Conservation (phyloP, 23 tunicate genomes). For the Trididemnum nubilum region DNA sequence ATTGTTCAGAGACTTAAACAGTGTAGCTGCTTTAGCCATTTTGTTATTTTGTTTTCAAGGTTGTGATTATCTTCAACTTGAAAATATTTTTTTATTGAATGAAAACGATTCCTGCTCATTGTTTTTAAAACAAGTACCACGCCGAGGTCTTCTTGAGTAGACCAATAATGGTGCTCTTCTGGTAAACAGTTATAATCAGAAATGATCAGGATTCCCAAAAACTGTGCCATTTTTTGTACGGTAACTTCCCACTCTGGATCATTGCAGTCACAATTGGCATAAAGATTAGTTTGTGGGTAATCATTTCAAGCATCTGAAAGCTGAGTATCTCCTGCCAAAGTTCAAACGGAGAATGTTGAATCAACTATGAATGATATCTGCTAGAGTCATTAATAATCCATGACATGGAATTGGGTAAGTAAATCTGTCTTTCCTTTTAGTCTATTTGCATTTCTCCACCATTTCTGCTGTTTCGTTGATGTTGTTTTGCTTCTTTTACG, state of each 20-base stretch:
- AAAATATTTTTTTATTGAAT: conserved; percentile 6
- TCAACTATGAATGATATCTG: background rate
- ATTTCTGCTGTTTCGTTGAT: background rate
- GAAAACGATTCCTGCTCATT: background rate
- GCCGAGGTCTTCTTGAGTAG: background rate
- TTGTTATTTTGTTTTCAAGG: background rate
- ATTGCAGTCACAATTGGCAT: conserved; percentile 6
- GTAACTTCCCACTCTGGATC: background rate
- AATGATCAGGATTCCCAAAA: background rate
- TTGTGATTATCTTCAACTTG: background rate
- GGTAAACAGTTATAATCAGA: background rate
- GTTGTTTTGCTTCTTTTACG: background rate
- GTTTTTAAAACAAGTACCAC: background rate
- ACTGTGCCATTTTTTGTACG: background rate
- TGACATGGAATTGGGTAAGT: background rate
- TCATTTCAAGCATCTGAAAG: conserved; percentile 5
- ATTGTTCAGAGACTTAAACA: background rate
- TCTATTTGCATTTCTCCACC: background rate
- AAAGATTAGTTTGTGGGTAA: background rate
- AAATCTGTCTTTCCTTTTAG: background rate
- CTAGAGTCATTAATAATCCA: background rate
- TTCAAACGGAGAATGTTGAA: background rate
- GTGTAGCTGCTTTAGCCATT: background rate
- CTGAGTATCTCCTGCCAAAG: background rate
- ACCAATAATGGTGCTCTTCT: background rate